phyloP scores from a whole-genome alignment of 2,113 vertebrate genomes.

The Larimichthys polyactis region DNA sequence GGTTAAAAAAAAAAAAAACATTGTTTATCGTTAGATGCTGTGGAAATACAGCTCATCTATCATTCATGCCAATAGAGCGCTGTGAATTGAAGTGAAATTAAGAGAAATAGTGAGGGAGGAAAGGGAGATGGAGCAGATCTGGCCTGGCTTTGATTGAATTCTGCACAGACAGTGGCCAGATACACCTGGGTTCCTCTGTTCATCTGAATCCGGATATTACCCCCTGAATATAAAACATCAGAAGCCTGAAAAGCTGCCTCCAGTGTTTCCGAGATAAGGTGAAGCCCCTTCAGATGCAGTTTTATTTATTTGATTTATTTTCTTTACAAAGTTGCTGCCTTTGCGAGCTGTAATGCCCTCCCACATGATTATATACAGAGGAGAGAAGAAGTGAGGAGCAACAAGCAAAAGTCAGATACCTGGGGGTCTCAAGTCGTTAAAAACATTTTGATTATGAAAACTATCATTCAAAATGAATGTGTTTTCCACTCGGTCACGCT shows the following conservation, averaged over 20 bases:
- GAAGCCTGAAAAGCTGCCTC: constrained; percentile 60
- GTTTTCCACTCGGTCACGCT: not conserved
- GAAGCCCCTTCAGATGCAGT: constrained; percentile 37
- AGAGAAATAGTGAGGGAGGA: constrained; percentile 54
- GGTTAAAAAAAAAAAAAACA: constrained; percentile 35
- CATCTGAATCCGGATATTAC: constrained; percentile 71
- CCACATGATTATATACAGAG: constrained; percentile 10
- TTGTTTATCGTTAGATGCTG: constrained; percentile 43
- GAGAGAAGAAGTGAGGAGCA: not conserved
- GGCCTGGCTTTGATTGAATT: constrained; percentile 77
- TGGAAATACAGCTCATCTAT: constrained; percentile 39
- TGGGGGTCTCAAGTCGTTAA: not conserved
- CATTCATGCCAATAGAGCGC: constrained; percentile 43
- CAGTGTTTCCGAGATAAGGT: constrained; percentile 52
- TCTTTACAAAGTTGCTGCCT: constrained; percentile 18
- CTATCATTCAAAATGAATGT: not conserved
- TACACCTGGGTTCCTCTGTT: constrained; percentile 78
- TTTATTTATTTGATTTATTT: not conserved
- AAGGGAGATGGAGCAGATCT: constrained; percentile 51
- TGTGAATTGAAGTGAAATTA: constrained; percentile 70
- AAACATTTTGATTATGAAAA: not conserved
- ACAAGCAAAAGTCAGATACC: constrained; percentile 10
- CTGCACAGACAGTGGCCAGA: constrained; percentile 57
- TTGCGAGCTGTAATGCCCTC: constrained; percentile 11
- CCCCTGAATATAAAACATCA: constrained; percentile 73